Base-by-base conservation (phyloP, 64 coral and sea anemone genomes). In the Hydrozoanthus tunicans region DNA sequence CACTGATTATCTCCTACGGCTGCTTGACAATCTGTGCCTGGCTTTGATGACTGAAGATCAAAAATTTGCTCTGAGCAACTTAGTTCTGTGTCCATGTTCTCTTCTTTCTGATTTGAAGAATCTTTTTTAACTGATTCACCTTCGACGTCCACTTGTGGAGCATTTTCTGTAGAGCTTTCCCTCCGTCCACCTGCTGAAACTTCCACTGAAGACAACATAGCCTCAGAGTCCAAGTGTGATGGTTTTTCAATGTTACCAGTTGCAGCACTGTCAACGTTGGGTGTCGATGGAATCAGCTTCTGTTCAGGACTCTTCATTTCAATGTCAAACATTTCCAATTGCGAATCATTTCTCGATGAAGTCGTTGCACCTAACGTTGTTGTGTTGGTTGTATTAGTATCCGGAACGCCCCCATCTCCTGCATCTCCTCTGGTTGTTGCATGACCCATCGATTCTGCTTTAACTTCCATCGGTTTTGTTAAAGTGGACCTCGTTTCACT, bases 61-160 rank as follows among this genome's bases (percentile, higher is more conserved):
- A 14, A 26, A 43, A 23, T 17, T 70, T 73, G 15, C 5, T 80
- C 76, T 6, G 77, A 4, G n/a, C 51, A 5, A 58, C 61, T 60
- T 5, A 15, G 20, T 80, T 90, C 89, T 54, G 76, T 79, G 9
- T 90, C 89, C 89, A 90, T 90, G 14, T 90, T 90, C 5, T 90
- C 75, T 58, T 88, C 83, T 9, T 59, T 14, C 9, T 73, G 53
- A 73, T 59, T 56, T 51, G 68, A 6, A 73, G 20, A 74, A 74
- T 9, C 54, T 88, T 4, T 55, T 9, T 73, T 20, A 9, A 9
- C 53, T 74, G 12, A 53, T 59, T 1, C 56, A 7, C 24, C 51
- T 12, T n/a, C 25, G 55, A 70, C 6, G 66, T 55, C 70, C 20
- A 51, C 14, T 51, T 88, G 20, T 12, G 7, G n/a, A 88, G 6